Evolutionary conservation across 2,888 invertebrate species (phyloP), one percentile per base, ranked within the genome.

Genomic region (Sicus ferrugineus): DNA sequence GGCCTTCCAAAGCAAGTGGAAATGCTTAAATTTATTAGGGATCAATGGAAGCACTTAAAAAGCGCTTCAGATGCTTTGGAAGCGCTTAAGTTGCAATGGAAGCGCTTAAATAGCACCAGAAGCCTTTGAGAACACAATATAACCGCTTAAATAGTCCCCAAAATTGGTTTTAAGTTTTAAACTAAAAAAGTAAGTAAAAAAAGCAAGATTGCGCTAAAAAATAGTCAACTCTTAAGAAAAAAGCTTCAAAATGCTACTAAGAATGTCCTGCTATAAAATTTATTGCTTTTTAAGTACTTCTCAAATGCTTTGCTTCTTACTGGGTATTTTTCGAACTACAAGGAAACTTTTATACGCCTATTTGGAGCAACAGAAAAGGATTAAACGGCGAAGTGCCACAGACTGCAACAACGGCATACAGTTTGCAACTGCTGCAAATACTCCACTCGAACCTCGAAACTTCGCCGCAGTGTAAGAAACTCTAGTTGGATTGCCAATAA

Each of bases 311-410:
- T 38, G 38, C 38, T 42, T n/a, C 42, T 42, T 1, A 42, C 14
- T 42, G 42, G 42, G 42, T 42, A 9, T 11, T 42, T 42, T 38
- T 38, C 38, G 38, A 38, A 16, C 28, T 23, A 14, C 54, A 54
- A 9, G 5, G 23, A 42, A 42, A 42, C 42, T 16, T 11, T 21
- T 19, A 23, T 28, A 46, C 66, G 26, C 16, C 38, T 26, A 42
- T 42, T 23, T 42, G 58, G 28, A 58, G 34, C 56, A 34, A 38
- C 48, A 59, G 46, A 28, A 58, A 59, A 67, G 67, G 67, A 67
- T 67, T 67, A 58, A 67, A 67, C 59, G 58, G 59, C 59, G 59
- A 58, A 67, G 67, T 59, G 67, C 58, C 58, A 67, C 67, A 58
- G 59, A 67, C 59, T 67, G 58, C 67, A 58, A 67, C 59, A 59